Conservation (phyloP, 1,140 invertebrate genomes). For the Diorhabda elongata region DNA sequence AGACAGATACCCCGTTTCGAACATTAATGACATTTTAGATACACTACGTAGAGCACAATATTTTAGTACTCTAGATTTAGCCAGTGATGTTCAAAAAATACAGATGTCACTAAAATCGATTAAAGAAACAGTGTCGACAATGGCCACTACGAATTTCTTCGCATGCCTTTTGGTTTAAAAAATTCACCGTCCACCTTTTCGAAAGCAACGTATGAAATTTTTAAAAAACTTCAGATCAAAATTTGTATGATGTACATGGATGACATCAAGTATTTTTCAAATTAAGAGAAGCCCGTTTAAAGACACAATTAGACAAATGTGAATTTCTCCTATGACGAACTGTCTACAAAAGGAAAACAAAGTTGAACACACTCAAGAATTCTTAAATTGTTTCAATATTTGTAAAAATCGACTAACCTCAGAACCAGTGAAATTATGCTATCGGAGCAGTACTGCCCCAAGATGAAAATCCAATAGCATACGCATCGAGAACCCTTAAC, state of each 20-base stretch:
- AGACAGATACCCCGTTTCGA: conserved; percentile 52
- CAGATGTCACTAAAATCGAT: conserved; percentile 23
- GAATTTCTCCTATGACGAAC: conserved; percentile 21
- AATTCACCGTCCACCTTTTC: conserved; percentile 22
- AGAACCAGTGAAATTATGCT: conserved; percentile 22
- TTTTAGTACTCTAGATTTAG: conserved; percentile 47
- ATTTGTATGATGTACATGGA: conserved; percentile 19
- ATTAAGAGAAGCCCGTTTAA: conserved; percentile 13
- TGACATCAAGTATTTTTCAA: conserved; percentile 12
- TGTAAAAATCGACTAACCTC: conserved; percentile 13
- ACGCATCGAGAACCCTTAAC: conserved; percentile 29
- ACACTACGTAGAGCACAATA: conserved; percentile 37
- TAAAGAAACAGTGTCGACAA: conserved; percentile 38
- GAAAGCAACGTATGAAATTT: conserved; percentile 22
- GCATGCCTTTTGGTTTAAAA: conserved; percentile 22
- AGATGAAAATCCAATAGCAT: conserved; percentile 31
- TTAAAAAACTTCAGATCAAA: conserved; percentile 16
- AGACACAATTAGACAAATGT: conserved; percentile 12
- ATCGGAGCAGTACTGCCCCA: conserved; percentile 31
- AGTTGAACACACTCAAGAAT: conserved; percentile 18
- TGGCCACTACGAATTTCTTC: conserved; percentile 27
- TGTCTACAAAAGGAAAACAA: conserved; percentile 14
- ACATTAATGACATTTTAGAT: conserved; percentile 45
- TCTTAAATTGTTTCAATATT: conserved; percentile 18
- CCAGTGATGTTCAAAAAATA: conserved; percentile 20